phyloP scores from a whole-genome alignment of 92 coral and sea anemone species.

The Parazoanthus atlanticus region DNA sequence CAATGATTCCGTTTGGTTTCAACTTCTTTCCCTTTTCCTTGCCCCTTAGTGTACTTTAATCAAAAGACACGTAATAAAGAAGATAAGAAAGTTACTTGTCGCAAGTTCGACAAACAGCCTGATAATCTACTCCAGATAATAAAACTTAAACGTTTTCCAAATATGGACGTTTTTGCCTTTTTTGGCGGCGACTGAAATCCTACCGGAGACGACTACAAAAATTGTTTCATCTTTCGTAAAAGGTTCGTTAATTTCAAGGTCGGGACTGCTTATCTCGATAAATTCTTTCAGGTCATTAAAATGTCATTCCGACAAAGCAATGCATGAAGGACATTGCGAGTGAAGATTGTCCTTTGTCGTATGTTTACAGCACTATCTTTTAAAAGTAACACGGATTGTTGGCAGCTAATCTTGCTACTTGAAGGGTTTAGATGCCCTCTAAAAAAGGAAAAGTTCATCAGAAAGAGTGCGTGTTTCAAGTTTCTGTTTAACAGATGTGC shows the following conservation, averaged over 20 bases:
- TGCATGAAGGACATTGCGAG: neutral
- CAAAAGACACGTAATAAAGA: neutral
- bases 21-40: conserved; percentile 15
- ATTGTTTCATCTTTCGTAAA: conserved; percentile 40
- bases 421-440: neutral
- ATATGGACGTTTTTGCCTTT: conserved; percentile 27
- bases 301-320: conserved; percentile 38
- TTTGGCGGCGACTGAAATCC: conserved; percentile 24
- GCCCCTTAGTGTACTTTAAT: conserved; percentile 3
- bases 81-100: conserved; percentile 31
- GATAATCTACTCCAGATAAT: conserved; percentile 36
- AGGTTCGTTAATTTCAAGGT: conserved; percentile 35
- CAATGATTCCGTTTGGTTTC: conserved; percentile 17
- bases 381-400: neutral
- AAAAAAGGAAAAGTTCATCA: neutral
- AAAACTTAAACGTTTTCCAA: conserved; percentile 4
- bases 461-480: conserved; percentile 23
- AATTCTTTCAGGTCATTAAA: conserved; percentile 40
- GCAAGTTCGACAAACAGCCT: conserved; percentile 25
- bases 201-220: conserved; percentile 17
- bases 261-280: conserved; percentile 42
- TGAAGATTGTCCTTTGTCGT: neutral
- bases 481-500: conserved; percentile 50
- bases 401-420: neutral
- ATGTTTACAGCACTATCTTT: conserved; percentile 8